These are phyloP conservation scores for Orientallactaga sibirica DNA, from an alignment of 2,797 vertebrate genomes.

Conservation along the genomic window DNA sequence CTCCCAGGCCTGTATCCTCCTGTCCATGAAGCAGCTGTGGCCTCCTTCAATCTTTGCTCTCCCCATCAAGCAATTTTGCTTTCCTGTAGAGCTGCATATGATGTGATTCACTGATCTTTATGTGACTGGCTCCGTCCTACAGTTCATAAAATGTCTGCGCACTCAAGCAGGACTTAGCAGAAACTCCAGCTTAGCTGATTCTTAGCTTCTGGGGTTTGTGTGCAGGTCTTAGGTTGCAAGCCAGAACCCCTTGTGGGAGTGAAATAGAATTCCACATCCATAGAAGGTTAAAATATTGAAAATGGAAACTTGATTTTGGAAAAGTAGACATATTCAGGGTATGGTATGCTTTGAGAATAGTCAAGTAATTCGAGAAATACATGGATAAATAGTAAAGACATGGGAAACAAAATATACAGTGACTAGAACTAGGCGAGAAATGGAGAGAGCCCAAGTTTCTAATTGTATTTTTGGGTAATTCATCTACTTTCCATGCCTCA, in stretches of 20 bases:
- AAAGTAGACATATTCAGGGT: not conserved
- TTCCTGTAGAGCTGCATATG: not conserved
- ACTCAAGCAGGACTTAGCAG: not conserved
- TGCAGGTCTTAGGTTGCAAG: not conserved
- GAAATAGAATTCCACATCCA: not conserved
- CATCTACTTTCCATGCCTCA: too few relatives aligned
- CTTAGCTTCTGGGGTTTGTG: not conserved
- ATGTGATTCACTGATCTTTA: slow-evolving; percentile 41
- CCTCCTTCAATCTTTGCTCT: slow-evolving; percentile 21
- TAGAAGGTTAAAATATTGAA: not conserved
- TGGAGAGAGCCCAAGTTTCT: not conserved
- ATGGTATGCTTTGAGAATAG: not conserved
- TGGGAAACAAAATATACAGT: not conserved
- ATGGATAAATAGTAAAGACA: not conserved
- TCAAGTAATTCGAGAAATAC: not conserved
- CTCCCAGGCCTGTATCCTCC: not conserved
- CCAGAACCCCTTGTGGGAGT: not conserved
- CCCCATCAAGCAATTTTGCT: not conserved
- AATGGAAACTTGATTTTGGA: not conserved
- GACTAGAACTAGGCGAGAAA: not conserved
- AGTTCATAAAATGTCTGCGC: slow-evolving; percentile 30
- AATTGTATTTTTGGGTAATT: not conserved
- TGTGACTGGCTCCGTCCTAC: not conserved
- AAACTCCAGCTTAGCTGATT: not conserved
- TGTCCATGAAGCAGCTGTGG: not conserved